Evolutionary conservation across 1,140 invertebrate species (phyloP), one percentile per base, ranked within the genome.

Genomic region (Hylaeus anthracinus): DNA sequence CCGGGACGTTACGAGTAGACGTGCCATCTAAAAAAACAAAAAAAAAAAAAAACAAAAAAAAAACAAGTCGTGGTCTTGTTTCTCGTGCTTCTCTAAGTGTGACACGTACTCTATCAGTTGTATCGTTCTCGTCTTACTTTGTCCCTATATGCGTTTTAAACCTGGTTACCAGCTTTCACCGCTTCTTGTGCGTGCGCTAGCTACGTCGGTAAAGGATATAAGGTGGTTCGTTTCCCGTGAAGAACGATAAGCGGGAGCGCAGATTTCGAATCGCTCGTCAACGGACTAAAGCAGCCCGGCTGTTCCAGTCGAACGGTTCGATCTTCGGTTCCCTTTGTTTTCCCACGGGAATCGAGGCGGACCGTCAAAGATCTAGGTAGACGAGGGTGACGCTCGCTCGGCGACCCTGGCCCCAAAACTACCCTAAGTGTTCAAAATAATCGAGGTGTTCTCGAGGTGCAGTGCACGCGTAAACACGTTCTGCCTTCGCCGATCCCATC

Each of bases 381-480:
- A 80, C 60, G 64, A 73, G 61, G 78, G 72, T 72, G 77, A 81
- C 73, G 76, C 83, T 45, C 78, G 82, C 86, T 87, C 88, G 90
- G 86, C 85, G 88, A 84, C 83, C 88, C 88, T 83, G 88, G 88
- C 89, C 86, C 89, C 80, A 89, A 90, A 91, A 90, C 87, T 91
- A 90, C 90, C 91, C 89, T 89, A 93, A 93, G 92, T 93, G 91
- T 93, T 93, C 91, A 92, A 26, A 26, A 87, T 90, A 89, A 88
- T 87, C 89, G 83, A 90, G 87, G 80, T 90, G 82, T 91, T 90
- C 88, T 90, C 84, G 83, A 86, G 84, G 86, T 90, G 88, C 86
- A 81, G 82, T 90, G 88, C 83, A 85, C 86, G 88, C 80, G 79
- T 84, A 81, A 26, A 81, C 77, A 89, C 73, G 81, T 85, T 84